Evolutionary conservation across 2,797 vertebrate species (phyloP).

Genomic region (Sciurus carolinensis): DNA sequence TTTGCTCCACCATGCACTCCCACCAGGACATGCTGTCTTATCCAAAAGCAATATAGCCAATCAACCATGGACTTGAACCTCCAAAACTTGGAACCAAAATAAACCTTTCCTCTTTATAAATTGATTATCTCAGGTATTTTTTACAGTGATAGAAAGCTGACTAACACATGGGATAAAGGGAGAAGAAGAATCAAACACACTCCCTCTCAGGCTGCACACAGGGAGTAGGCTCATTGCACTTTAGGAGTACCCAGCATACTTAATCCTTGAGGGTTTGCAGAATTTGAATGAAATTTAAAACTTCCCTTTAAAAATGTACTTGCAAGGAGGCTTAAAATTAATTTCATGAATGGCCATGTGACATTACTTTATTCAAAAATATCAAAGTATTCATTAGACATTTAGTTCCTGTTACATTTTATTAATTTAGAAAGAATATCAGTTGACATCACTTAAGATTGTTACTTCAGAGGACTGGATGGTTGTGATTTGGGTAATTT

Average conservation of each 20-base stretch:
- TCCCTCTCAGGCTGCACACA: background rate
- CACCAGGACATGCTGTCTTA: background rate
- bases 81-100: background rate
- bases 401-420: background rate
- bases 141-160: background rate
- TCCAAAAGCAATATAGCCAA: background rate
- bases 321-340: background rate
- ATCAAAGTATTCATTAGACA: background rate
- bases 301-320: slow-evolving; percentile 13
- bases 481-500: background rate
- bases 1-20: background rate
- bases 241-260: background rate
- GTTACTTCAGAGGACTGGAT: background rate
- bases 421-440: background rate
- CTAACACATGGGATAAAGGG: background rate
- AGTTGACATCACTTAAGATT: background rate
- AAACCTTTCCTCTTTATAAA: background rate
- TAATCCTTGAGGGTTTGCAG: background rate
- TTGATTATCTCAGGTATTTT: background rate
- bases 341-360: background rate
- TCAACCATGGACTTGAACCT: no score
- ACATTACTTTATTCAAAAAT: background rate
- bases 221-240: background rate
- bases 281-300: background rate
- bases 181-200: background rate